These are phyloP conservation scores for Marmota flaviventris DNA, from an alignment of 2,113 vertebrate species.

Conservation along the genomic window DNA sequence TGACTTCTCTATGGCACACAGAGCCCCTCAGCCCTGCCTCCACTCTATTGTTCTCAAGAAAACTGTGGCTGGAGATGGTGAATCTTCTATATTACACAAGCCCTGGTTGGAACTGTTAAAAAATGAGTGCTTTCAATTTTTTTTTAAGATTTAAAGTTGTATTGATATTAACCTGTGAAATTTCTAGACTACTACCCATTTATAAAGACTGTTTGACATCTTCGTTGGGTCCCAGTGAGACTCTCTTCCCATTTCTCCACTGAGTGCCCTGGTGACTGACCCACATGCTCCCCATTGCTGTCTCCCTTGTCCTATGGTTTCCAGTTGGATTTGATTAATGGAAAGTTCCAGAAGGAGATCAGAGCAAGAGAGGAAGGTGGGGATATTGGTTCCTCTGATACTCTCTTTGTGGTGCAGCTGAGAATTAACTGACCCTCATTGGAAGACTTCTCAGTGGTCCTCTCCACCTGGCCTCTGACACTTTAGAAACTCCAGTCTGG, in stretches of 20 bases:
- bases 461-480: not conserved
- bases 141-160: not conserved
- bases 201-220: not conserved
- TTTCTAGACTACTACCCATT: not conserved
- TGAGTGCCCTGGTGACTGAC: not conserved
- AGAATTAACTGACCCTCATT: not conserved
- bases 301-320: not conserved
- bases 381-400: not conserved
- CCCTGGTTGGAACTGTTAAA: not conserved
- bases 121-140: conserved; percentile 3
- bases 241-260: not conserved
- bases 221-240: not conserved
- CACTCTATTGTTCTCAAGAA: not conserved
- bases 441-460: accelerated
- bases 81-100: not conserved
- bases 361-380: not conserved
- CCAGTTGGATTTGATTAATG: not conserved
- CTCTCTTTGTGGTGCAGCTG: not conserved
- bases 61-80: not conserved
- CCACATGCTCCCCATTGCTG: not conserved
- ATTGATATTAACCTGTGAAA: not conserved
- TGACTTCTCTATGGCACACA: not conserved
- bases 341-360: not conserved
- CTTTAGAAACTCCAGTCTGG: not conserved
- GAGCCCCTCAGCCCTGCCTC: not conserved